phyloP scores from a whole-genome alignment of 2,797 vertebrate species.

The Enteromius radiatus region DNA sequence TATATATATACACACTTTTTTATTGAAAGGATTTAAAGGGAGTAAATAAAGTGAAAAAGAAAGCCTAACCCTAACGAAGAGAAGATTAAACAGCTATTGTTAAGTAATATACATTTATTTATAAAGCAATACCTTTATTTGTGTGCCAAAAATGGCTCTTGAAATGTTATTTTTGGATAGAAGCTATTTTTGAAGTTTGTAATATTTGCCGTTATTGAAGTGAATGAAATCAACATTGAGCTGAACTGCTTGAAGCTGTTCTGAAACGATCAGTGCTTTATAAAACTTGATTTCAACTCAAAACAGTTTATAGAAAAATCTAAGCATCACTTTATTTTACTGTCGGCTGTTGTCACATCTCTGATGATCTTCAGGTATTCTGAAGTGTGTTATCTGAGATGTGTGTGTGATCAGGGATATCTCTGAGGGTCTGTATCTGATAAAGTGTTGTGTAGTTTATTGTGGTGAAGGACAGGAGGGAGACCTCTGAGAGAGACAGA shows the following conservation, averaged over 20 bases:
- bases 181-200: background rate
- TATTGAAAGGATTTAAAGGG: background rate
- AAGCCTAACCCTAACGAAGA: background rate
- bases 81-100: background rate
- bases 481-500: conserved; percentile 15
- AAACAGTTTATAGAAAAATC: background rate
- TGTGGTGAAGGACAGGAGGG: background rate
- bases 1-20: background rate
- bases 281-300: background rate
- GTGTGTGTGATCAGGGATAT: background rate
- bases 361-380: background rate
- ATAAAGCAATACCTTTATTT: background rate
- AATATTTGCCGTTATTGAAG: background rate
- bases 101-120: background rate
- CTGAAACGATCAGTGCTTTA: background rate
- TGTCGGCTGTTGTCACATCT: background rate
- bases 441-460: background rate
- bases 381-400: background rate
- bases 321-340: background rate
- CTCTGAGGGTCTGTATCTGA: background rate
- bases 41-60: background rate
- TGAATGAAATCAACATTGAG: background rate
- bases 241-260: background rate
- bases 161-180: background rate
- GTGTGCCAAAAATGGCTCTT: background rate